phyloP scores from a whole-genome alignment of 2,797 vertebrate genomes.

The Argya squamiceps region DNA sequence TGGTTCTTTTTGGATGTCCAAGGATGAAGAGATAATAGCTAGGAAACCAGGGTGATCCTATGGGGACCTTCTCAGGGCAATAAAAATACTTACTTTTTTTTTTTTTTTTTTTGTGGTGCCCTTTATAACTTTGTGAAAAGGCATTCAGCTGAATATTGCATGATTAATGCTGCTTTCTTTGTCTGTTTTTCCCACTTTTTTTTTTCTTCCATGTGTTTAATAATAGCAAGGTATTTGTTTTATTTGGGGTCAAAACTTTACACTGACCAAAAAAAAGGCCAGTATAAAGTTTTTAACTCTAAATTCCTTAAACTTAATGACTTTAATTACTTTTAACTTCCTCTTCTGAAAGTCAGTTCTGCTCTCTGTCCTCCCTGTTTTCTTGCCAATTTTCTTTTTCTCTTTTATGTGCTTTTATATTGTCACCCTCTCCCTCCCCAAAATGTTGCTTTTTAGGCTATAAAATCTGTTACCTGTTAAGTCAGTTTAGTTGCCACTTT shows the following conservation, averaged over 20 bases:
- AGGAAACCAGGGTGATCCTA: not conserved
- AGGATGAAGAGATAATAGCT: not conserved
- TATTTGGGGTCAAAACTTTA: not conserved
- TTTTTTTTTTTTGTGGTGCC: not conserved
- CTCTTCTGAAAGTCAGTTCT: not conserved
- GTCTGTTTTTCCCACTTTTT: not conserved
- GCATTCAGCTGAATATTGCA: not conserved
- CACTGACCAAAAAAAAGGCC: not conserved
- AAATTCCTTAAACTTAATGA: not conserved
- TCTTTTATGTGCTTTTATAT: not conserved
- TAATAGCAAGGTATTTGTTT: not conserved
- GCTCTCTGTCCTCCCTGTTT: not conserved
- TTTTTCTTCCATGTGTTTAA: not conserved
- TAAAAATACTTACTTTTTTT: not conserved
- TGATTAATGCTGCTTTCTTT: not conserved
- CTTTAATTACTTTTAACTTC: not conserved
- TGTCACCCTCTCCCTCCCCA: not conserved
- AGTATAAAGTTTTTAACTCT: not conserved
- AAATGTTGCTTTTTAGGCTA: not conserved
- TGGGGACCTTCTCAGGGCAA: not conserved
- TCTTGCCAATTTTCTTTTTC: not conserved
- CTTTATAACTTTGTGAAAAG: not conserved
- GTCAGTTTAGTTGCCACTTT: not conserved
- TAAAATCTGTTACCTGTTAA: not conserved
- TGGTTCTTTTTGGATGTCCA: not conserved